phyloP scores from a whole-genome alignment of 1,140 invertebrate species.

The Hypothenemus hampei region DNA sequence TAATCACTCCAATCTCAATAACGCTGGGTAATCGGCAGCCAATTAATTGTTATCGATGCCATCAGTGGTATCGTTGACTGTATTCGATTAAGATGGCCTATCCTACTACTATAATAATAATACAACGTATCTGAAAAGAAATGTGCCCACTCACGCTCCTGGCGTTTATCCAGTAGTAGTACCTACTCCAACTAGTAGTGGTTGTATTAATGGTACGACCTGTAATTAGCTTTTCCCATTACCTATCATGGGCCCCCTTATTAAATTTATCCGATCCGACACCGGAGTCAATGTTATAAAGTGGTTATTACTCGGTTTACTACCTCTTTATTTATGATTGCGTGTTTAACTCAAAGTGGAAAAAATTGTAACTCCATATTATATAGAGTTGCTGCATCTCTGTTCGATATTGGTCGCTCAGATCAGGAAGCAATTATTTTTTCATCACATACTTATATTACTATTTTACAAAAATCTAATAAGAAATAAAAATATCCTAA shows the following conservation, averaged over 20 bases:
- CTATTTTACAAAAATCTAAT: no score
- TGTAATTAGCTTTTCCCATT: slow-evolving; percentile 36
- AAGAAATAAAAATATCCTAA: no score
- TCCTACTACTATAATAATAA: no score
- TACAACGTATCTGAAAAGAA: slow-evolving; percentile 29
- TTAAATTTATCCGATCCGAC: slow-evolving; percentile 32
- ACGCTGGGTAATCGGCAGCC: slow-evolving; percentile 39
- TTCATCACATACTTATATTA: no score
- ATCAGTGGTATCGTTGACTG: slow-evolving; percentile 37
- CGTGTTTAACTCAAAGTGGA: no score
- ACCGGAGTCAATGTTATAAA: slow-evolving; percentile 19
- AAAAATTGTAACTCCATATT: no score
- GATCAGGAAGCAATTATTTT: no score
- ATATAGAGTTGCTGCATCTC: no score
- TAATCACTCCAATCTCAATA: slow-evolving; percentile 38
- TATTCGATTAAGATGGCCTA: slow-evolving; percentile 38
- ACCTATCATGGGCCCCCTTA: slow-evolving; percentile 26
- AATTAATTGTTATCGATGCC: slow-evolving; percentile 40
- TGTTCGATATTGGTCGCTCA: no score
- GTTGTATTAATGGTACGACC: no score
- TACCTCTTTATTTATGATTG: no score
- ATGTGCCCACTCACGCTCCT: slow-evolving; percentile 36
- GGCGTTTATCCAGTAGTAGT: slow-evolving; percentile 11
- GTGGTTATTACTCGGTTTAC: slow-evolving; percentile 26
- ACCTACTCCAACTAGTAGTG: slow-evolving; percentile 34